Evolutionary conservation across 2,888 invertebrate genomes (phyloP), one percentile per base, ranked within the genome.

Genomic region (Lycocerus yunnanus): DNA sequence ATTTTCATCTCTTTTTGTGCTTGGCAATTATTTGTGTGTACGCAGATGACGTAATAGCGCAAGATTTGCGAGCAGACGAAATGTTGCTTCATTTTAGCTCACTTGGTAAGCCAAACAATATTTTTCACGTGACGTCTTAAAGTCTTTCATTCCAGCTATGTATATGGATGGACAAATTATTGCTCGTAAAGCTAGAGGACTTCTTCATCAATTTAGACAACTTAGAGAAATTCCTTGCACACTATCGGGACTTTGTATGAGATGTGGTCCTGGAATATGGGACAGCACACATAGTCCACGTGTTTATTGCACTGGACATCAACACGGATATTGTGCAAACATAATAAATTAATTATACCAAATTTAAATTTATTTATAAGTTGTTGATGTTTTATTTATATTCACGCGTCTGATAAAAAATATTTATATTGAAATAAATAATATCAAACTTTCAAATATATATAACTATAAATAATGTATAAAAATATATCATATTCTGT

Each of bases 81-180:
- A 97, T 97, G 93, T 88, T 98, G 69, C 88, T 98, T 74, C 96
- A 98, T 87, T 98, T 98, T 86, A 97, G 97, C 85, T 97, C 97
- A 10, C 89, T 98, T 80, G 92, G 92, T 92, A 84, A 85, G 85
- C 1, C n/a, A n/a, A 43, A n/a, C 43, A 43, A 0, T n/a, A 43
- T 43, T 43, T 43, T 3, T 3, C 43, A 43, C 2, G 11, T 15
- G 1, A 6, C 18, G 15, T 15, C 14, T 11, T 63, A 13, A 63
- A 14, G 58, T 14, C 21, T 66, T 66, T 79, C 70, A n/a, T 85
- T 85, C 66, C 85, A 92, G 97, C 98, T 16, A 97, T 97, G 95
- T 98, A 97, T 86, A 98, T 98, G 98, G 97, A 97, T 85, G 97
- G 97, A 0, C 93, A 94, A 61, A 88, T 97, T 15, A 96, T 98